These are phyloP conservation scores for Prionailurus bengalensis DNA, from an alignment of 2,113 vertebrate species.

Conservation along the genomic window DNA sequence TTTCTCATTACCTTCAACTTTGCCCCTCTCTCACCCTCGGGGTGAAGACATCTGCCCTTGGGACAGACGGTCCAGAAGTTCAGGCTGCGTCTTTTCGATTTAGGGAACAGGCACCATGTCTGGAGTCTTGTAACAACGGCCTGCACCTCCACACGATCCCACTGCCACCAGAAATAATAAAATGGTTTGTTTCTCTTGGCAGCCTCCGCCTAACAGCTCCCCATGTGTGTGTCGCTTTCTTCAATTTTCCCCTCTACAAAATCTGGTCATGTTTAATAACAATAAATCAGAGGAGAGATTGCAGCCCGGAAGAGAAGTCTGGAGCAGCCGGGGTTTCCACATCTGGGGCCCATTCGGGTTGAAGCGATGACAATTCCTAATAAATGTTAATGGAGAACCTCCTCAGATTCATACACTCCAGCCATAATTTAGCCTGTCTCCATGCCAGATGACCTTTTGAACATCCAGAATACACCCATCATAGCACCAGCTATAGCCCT, in stretches of 20 bases:
- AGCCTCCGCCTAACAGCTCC: conserved; percentile 77
- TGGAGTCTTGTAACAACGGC: conserved; percentile 60
- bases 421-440: conserved; percentile 88
- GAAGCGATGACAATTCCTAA: conserved; percentile 90
- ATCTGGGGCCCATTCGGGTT: conserved; percentile 88
- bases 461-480: conserved; percentile 83
- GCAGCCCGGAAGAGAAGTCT: conserved; percentile 82
- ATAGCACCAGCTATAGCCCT: conserved; percentile 77
- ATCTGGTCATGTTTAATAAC: conserved; percentile 86
- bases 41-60: conserved; percentile 37
- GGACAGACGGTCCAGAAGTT: conserved; percentile 6
- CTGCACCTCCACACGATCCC: conserved; percentile 45
- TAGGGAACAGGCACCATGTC: background rate
- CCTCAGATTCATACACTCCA: conserved; percentile 79
- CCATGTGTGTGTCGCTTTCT: conserved; percentile 84
- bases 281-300: conserved; percentile 87
- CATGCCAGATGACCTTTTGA: conserved; percentile 85
- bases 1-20: background rate
- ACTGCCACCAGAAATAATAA: conserved; percentile 77
- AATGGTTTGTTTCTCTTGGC: conserved; percentile 80
- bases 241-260: conserved; percentile 86
- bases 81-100: conserved; percentile 7
- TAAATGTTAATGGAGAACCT: conserved; percentile 89
- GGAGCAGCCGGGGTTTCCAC: conserved; percentile 83
- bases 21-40: background rate